Evolutionary conservation across 1,140 invertebrate genomes (phyloP).

Genomic region (Drosophila arawakana): DNA sequence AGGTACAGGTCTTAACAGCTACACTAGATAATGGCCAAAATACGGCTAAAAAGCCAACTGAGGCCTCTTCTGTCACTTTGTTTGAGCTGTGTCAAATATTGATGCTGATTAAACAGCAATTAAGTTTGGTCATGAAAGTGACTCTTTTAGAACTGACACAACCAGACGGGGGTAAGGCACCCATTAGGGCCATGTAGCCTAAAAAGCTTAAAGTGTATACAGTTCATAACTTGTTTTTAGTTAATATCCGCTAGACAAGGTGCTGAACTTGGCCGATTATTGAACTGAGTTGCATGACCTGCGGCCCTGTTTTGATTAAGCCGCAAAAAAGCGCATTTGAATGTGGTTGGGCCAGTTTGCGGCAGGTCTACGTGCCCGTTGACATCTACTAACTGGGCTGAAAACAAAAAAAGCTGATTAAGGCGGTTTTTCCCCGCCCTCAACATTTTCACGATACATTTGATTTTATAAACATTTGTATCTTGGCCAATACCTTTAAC

Average conservation of each 20-base stretch:
- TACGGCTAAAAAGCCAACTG: constrained; percentile 37
- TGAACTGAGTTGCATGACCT: constrained; percentile 51
- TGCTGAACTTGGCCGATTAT: constrained; percentile 72
- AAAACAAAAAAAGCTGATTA: too few species aligned
- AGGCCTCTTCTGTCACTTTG: constrained; percentile 38
- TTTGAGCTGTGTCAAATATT: constrained; percentile 56
- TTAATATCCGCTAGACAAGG: constrained; percentile 39
- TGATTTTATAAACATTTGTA: not conserved
- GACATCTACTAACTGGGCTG: constrained; percentile 2
- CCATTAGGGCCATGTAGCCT: not conserved
- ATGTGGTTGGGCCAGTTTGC: constrained; percentile 24
- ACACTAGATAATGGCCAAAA: constrained; percentile 11
- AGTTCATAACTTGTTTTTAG: constrained; percentile 42
- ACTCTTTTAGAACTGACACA: constrained; percentile 59
- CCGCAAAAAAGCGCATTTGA: constrained; percentile 41
- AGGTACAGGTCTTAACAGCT: constrained; percentile 11
- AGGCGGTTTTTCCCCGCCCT: constrained; percentile 30
- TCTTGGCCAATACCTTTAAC: constrained; percentile 5
- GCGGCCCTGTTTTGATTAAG: constrained; percentile 41
- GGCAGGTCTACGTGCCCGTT: constrained; percentile 52
- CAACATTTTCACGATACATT: constrained; percentile 1
- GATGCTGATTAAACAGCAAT: constrained; percentile 71
- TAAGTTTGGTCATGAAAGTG: constrained; percentile 60
- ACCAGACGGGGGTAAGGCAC: constrained; percentile 19
- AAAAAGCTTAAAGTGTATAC: not conserved